phyloP scores from a whole-genome alignment of 1,140 invertebrate genomes.

The Lysiphlebus fabarum region DNA sequence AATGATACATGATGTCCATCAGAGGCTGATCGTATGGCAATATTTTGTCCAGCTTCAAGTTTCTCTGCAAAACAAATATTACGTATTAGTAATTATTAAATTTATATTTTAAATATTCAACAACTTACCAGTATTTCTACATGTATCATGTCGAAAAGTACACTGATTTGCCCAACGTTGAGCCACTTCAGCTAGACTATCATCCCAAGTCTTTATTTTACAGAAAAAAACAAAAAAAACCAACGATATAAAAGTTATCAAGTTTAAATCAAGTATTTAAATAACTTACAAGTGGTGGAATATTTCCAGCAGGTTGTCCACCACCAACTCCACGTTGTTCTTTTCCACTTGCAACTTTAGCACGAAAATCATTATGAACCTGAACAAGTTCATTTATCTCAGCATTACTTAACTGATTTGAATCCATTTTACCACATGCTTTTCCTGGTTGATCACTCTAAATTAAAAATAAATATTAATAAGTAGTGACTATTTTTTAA shows the following conservation, averaged over 20 bases:
- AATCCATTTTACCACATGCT: not conserved
- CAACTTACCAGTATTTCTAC: constrained; percentile 2
- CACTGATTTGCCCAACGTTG: constrained; percentile 1
- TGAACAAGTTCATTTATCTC: not conserved
- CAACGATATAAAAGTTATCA: too few relatives aligned
- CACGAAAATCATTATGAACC: not conserved
- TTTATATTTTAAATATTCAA: not conserved
- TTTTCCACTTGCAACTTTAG: not conserved
- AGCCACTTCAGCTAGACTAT: not conserved
- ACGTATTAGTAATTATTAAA: not conserved
- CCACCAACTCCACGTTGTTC: not conserved
- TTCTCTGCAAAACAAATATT: constrained; percentile 1
- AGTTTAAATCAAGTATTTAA: too few relatives aligned
- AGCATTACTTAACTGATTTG: not conserved
- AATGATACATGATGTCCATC: too few relatives aligned
- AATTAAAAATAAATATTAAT: not conserved
- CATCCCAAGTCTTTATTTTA: not conserved
- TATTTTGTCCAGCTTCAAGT: too few relatives aligned
- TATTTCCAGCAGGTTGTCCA: not conserved
- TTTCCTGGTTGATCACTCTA: not conserved
- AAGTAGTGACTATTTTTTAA: not conserved
- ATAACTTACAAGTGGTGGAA: constrained; percentile 6
- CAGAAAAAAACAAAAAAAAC: too few relatives aligned
- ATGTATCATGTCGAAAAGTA: not conserved
- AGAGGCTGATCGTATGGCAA: too few relatives aligned